These are phyloP conservation scores for Timema podura DNA, from an alignment of 2,888 invertebrate genomes.

Conservation along the genomic window DNA sequence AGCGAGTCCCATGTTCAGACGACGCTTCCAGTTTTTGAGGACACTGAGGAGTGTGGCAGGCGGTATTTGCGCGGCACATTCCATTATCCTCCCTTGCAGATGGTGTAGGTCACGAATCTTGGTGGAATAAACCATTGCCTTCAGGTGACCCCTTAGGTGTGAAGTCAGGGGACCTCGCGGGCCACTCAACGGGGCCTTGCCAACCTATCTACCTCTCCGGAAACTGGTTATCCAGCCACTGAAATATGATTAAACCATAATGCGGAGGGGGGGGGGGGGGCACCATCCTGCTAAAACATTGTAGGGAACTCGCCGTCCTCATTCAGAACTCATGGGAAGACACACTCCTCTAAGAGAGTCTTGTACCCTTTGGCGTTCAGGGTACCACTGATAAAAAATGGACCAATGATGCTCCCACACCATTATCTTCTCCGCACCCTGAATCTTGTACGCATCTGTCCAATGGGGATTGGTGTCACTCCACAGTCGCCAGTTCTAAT, in stretches of 20 bases:
- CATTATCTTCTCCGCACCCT: neutral
- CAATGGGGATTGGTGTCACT: conserved; percentile 3
- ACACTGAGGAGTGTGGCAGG: too few relatives aligned
- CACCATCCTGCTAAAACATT: neutral
- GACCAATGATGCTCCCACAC: neutral
- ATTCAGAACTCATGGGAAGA: neutral
- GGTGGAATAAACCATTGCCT: too few relatives aligned
- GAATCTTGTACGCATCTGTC: neutral
- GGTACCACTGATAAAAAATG: neutral
- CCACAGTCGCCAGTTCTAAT: neutral
- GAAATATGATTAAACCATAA: neutral
- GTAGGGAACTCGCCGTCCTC: neutral
- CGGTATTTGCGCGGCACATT: too few relatives aligned
- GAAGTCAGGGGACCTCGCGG: too few relatives aligned
- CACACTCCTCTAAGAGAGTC: neutral
- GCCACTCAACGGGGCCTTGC: too few relatives aligned
- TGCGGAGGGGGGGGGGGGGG: neutral
- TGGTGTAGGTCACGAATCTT: too few relatives aligned
- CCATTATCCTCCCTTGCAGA: too few relatives aligned
- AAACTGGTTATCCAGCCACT: too few relatives aligned
- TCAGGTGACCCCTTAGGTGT: too few relatives aligned
- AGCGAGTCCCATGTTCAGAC: neutral
- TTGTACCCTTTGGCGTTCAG: neutral
- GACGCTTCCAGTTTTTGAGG: too few relatives aligned
- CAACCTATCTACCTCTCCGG: too few relatives aligned